Evolutionary conservation across 2,797 vertebrate genomes (phyloP).

Genomic region (Pseudochirops corinnae): DNA sequence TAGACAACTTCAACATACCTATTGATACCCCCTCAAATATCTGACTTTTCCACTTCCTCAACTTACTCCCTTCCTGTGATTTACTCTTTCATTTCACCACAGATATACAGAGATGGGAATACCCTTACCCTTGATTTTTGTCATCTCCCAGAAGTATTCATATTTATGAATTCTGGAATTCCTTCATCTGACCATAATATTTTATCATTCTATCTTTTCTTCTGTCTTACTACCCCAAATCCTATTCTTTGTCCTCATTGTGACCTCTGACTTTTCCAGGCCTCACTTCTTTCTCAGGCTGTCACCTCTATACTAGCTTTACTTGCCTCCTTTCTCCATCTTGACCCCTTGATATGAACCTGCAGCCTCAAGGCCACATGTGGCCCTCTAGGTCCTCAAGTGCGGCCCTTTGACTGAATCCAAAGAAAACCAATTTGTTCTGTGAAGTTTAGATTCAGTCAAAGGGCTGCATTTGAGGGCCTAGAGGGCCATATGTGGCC

Average conservation of each 20-base stretch:
- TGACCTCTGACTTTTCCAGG: not conserved
- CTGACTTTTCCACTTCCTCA: not conserved
- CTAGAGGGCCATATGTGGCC: no score
- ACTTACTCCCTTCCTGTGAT: not conserved
- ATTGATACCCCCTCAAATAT: not conserved
- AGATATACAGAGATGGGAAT: not conserved
- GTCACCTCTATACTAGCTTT: not conserved
- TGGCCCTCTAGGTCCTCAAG: no score
- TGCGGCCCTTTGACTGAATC: no score
- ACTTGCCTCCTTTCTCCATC: not conserved
- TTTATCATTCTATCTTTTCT: not conserved
- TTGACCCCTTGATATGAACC: not conserved
- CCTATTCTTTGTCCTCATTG: not conserved
- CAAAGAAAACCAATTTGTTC: no score
- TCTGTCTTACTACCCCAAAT: not conserved
- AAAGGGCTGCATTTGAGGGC: no score
- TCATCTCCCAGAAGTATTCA: not conserved
- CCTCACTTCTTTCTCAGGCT: not conserved
- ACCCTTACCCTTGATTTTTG: not conserved
- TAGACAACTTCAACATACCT: not conserved
- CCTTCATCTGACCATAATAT: not conserved
- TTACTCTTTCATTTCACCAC: not conserved
- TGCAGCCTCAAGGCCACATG: no score
- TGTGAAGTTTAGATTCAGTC: no score
- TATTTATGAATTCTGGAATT: not conserved